Conservation (phyloP, 1,140 invertebrate genomes). For the Drosophila cardini region DNA sequence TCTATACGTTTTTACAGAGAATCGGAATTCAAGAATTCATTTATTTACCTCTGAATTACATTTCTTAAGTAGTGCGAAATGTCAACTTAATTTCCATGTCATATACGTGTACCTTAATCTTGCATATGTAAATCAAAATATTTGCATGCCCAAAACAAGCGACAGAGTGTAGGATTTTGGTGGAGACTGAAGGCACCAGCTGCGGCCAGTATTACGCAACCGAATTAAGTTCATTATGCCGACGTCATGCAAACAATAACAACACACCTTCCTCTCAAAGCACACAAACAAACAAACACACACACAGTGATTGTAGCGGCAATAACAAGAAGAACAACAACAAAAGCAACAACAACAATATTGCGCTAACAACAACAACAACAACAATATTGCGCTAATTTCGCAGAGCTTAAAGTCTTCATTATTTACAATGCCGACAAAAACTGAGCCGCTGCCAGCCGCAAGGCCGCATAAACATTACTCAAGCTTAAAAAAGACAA, state of each 20-base stretch:
- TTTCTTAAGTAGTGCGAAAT: background rate
- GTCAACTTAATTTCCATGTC: conserved; percentile 3
- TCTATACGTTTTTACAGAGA: too few relatives aligned
- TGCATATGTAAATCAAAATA: conserved; percentile 52
- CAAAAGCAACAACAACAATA: conserved; percentile 28
- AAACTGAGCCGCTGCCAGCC: conserved; percentile 70
- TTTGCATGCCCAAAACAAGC: conserved; percentile 36
- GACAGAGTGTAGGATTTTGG: background rate
- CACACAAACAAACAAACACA: conserved; percentile 4
- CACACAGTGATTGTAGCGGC: conserved; percentile 10
- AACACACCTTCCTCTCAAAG: conserved; percentile 4
- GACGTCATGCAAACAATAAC: conserved; percentile 45
- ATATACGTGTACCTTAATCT: conserved; percentile 19
- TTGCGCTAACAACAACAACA: conserved; percentile 58
- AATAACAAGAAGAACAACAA: conserved; percentile 5
- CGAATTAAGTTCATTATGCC: conserved; percentile 70
- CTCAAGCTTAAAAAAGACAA: conserved; percentile 65
- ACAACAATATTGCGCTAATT: conserved; percentile 66
- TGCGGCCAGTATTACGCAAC: conserved; percentile 49
- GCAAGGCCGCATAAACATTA: conserved; percentile 72
- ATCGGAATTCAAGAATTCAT: too few relatives aligned
- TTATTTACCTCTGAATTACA: background rate
- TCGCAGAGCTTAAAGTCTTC: conserved; percentile 78
- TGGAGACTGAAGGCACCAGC: conserved; percentile 8
- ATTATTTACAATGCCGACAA: conserved; percentile 76